These are phyloP conservation scores for Lagria hirta DNA, from an alignment of 2,888 invertebrate genomes.

Conservation along the genomic window DNA sequence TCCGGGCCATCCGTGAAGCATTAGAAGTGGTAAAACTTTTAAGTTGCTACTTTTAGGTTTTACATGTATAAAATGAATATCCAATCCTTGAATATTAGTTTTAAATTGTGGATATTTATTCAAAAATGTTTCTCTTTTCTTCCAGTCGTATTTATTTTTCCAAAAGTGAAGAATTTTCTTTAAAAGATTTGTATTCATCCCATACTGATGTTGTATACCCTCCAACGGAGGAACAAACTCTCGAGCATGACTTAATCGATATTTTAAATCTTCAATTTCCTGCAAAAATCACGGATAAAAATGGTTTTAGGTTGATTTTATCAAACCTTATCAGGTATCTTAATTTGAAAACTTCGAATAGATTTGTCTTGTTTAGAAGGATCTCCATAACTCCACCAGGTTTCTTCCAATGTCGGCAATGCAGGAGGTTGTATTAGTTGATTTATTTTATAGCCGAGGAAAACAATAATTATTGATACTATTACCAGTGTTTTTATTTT, in stretches of 20 bases:
- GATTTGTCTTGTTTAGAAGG: constrained; percentile 16
- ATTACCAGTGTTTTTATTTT: too few relatives aligned
- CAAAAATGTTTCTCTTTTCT: constrained; percentile 60
- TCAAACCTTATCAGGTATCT: constrained; percentile 18
- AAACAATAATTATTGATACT: neutral
- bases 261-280: constrained; percentile 45
- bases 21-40: constrained; percentile 64
- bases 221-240: constrained; percentile 60
- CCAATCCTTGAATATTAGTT: constrained; percentile 70
- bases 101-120: constrained; percentile 70
- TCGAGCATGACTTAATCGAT: constrained; percentile 57
- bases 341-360: constrained; percentile 15
- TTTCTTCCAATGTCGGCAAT: constrained; percentile 17
- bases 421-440: constrained; percentile 12
- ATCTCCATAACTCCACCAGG: constrained; percentile 19
- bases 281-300: constrained; percentile 13
- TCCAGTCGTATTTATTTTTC: constrained; percentile 71
- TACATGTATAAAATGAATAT: constrained; percentile 60
- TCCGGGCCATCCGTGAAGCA: constrained; percentile 90
- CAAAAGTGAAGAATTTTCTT: constrained; percentile 73
- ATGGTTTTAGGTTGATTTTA: too few relatives aligned
- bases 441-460: constrained; percentile 14
- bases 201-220: constrained; percentile 73
- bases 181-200: constrained; percentile 70
- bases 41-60: constrained; percentile 55